Conservation (phyloP, 2,888 invertebrate species). For the Lepidochrysops patricia region DNA sequence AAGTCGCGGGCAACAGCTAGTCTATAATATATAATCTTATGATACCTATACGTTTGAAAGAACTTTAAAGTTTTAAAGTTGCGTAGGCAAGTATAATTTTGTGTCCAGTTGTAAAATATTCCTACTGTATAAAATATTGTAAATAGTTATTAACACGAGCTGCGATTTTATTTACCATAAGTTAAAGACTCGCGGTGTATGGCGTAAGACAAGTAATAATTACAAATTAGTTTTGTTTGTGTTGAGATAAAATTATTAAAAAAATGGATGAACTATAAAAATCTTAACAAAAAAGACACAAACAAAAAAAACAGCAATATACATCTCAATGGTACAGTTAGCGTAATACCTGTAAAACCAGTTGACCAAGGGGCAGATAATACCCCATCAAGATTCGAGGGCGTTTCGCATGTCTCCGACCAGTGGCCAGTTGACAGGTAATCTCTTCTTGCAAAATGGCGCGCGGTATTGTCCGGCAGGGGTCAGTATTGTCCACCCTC, state of each 20-base stretch:
- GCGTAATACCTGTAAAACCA: constrained; percentile 60
- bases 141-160: neutral
- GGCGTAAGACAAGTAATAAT: neutral
- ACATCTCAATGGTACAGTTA: neutral
- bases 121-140: neutral
- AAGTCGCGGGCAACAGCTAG: too few species aligned
- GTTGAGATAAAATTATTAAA: neutral
- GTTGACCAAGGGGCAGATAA: constrained; percentile 56
- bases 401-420: constrained; percentile 59
- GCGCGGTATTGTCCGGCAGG: constrained; percentile 36
- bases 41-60: neutral
- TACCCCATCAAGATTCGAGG: constrained; percentile 59
- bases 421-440: constrained; percentile 52
- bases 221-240: neutral
- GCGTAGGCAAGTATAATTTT: neutral
- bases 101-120: neutral
- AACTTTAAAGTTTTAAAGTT: neutral
- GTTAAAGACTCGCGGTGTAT: neutral
- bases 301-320: neutral
- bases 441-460: constrained; percentile 5
- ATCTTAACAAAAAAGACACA: neutral
- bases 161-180: neutral
- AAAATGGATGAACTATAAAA: neutral
- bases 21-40: neutral
- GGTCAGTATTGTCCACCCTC: constrained; percentile 58